These are phyloP conservation scores for Paguma larvata DNA, from an alignment of 2,797 vertebrate species.

Conservation along the genomic window DNA sequence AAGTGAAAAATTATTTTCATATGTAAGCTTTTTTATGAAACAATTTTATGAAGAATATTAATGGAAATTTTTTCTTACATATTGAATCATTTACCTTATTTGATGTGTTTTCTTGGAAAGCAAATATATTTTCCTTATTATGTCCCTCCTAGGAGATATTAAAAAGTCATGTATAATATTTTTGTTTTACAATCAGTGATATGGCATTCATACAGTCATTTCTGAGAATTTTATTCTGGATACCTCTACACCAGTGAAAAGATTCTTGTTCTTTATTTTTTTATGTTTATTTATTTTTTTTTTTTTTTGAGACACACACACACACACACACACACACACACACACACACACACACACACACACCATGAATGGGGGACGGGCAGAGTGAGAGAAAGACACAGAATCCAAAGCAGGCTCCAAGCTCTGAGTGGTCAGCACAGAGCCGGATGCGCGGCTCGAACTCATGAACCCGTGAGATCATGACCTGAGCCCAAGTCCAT, in stretches of 20 bases:
- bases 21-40: slow-evolving; percentile 52
- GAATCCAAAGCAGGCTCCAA: no score
- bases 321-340: no score
- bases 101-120: slow-evolving; percentile 75
- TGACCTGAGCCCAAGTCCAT: no score
- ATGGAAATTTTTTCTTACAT: slow-evolving; percentile 73
- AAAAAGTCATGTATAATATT: slow-evolving; percentile 76
- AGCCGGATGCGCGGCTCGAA: no score
- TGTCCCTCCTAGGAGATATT: slow-evolving; percentile 70
- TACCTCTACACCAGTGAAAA: not conserved
- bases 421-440: no score
- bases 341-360: no score
- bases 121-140: slow-evolving; percentile 75
- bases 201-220: not conserved
- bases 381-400: no score
- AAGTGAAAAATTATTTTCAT: slow-evolving; percentile 81
- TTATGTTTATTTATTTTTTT: no score
- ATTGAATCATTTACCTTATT: slow-evolving; percentile 78
- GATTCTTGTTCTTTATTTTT: not conserved
- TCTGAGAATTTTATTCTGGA: slow-evolving; percentile 33
- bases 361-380: no score
- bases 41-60: slow-evolving; percentile 76
- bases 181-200: slow-evolving; percentile 61
- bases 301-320: no score
- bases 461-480: no score